phyloP scores from a whole-genome alignment of 1,140 invertebrate genomes.

The Sitophilus oryzae region DNA sequence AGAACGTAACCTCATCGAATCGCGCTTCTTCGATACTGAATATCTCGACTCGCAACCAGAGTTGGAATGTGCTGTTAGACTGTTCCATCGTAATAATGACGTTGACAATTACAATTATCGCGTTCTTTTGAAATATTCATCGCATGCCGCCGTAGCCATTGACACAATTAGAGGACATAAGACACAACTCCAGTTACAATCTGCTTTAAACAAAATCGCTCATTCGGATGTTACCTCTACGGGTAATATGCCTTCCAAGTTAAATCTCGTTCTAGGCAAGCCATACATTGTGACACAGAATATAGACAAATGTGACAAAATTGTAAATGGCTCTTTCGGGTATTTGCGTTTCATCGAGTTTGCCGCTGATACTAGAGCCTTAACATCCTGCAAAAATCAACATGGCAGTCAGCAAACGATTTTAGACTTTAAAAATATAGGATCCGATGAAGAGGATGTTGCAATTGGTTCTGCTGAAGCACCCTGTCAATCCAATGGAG shows the following conservation, averaged over 20 bases:
- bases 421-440: too few species aligned
- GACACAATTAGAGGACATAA: neutral
- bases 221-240: too few species aligned
- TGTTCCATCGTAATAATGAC: neutral
- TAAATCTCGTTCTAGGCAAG: neutral
- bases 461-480: too few species aligned
- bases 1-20: neutral
- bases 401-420: too few species aligned
- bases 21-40: neutral
- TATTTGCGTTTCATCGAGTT: neutral
- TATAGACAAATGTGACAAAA: too few species aligned
- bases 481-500: too few species aligned
- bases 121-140: neutral
- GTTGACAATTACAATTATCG: neutral
- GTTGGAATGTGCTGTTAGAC: neutral
- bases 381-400: too few species aligned
- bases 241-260: neutral
- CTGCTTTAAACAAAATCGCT: too few species aligned
- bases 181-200: too few species aligned
- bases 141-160: neutral
- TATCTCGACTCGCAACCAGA: neutral
- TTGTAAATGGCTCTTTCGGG: conserved; percentile 3
- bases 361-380: too few species aligned
- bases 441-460: too few species aligned
- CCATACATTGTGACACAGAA: conserved; percentile 1